Conservation (phyloP, 2,113 vertebrate genomes). For the Tragelaphus scriptus region DNA sequence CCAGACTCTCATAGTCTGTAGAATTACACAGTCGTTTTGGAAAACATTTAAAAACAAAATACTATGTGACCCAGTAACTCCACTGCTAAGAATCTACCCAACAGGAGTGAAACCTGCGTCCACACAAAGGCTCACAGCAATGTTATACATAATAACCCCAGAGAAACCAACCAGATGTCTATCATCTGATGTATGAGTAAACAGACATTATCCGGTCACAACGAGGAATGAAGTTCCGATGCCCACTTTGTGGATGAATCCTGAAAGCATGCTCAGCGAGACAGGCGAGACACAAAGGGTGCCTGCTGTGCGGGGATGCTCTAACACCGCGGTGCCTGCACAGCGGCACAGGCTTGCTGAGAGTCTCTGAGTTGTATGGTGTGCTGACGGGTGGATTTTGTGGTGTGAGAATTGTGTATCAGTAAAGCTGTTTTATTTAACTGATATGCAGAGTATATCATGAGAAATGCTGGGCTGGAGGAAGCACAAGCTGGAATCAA, state of each 20-base stretch:
- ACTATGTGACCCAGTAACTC: background rate
- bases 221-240: rapidly evolving
- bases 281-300: background rate
- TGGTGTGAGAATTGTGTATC: too few relatives aligned
- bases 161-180: background rate
- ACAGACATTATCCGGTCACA: background rate
- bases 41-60: background rate
- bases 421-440: background rate
- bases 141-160: background rate
- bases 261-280: background rate
- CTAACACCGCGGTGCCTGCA: too few relatives aligned
- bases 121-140: background rate
- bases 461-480: too few relatives aligned
- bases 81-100: background rate
- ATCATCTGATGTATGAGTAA: too few relatives aligned
- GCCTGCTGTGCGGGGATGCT: rapidly evolving
- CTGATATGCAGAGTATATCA: too few relatives aligned
- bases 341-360: background rate
- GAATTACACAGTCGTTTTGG: too few relatives aligned
- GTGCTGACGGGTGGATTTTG: background rate
- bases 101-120: background rate
- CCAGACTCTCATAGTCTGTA: background rate
- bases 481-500: too few relatives aligned
- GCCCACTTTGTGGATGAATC: rapidly evolving
- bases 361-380: background rate